Evolutionary conservation across 2,797 vertebrate genomes (phyloP).

Genomic region (Chiroxiphia lanceolata): DNA sequence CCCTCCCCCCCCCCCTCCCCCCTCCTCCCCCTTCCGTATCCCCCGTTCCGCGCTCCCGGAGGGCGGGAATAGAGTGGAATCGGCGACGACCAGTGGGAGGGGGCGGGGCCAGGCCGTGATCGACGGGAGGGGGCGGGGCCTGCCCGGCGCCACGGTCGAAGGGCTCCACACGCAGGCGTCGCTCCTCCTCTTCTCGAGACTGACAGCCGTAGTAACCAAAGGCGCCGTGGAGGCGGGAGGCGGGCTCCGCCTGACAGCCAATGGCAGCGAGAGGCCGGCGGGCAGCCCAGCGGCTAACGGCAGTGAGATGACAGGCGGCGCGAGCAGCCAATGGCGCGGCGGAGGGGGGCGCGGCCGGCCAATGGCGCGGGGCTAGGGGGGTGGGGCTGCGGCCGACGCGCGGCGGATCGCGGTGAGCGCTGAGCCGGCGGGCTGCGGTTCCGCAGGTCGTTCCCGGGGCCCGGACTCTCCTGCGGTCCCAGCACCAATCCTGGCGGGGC

Average conservation of each 20-base stretch:
- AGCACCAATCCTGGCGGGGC: not conserved
- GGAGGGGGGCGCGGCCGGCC: rapidly evolving
- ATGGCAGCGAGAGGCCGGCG: not conserved
- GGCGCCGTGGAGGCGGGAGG: rapidly evolving
- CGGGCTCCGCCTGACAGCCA: not conserved
- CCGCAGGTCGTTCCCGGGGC: not conserved
- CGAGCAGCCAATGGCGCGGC: rapidly evolving
- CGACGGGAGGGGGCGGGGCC: rapidly evolving
- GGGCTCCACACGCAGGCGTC: rapidly evolving
- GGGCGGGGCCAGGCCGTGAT: not conserved
- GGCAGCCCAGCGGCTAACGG: not conserved
- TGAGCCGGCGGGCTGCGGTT: not conserved
- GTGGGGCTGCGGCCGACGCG: not conserved
- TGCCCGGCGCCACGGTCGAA: too few relatives aligned
- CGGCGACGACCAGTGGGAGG: rapidly evolving
- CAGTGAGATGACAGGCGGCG: not conserved
- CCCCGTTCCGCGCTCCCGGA: too few relatives aligned
- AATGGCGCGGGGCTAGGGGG: not conserved
- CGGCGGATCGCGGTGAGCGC: not conserved
- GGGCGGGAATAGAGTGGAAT: rapidly evolving
- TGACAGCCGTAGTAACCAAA: not conserved
- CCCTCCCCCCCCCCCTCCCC: too few relatives aligned
- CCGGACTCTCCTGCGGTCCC: not conserved
- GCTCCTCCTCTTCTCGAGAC: rapidly evolving
- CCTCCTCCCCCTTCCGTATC: rapidly evolving